phyloP scores from a whole-genome alignment of 1,140 invertebrate genomes.

The Drosophila biarmipes region DNA sequence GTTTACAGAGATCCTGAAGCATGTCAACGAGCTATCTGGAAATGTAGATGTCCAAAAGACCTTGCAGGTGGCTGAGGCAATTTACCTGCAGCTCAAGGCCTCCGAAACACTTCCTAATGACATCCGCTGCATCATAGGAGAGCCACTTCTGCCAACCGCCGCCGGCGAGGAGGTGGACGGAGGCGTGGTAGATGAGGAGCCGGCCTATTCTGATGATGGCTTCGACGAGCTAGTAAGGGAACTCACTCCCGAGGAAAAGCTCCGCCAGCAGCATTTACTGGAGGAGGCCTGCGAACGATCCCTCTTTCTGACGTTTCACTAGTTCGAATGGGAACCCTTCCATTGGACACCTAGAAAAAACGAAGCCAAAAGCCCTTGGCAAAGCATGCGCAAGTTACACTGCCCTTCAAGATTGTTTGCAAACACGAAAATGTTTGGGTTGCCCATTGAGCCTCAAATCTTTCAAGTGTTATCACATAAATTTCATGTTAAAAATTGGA shows the following conservation, averaged over 20 bases:
- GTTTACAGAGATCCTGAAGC: constrained; percentile 98
- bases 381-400: constrained; percentile 60
- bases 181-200: constrained; percentile 29
- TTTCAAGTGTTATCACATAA: not conserved
- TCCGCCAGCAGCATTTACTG: constrained; percentile 59
- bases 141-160: constrained; percentile 83
- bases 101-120: constrained; percentile 89
- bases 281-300: constrained; percentile 81
- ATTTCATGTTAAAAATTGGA: not conserved
- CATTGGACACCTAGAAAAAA: not conserved
- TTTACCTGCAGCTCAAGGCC: constrained; percentile 92
- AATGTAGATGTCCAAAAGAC: constrained; percentile 92
- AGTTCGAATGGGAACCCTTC: constrained; percentile 2
- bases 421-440: constrained; percentile 7
- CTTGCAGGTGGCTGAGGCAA: constrained; percentile 94
- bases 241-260: constrained; percentile 69
- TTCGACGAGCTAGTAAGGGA: constrained; percentile 74
- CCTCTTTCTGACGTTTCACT: constrained; percentile 65
- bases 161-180: constrained; percentile 53
- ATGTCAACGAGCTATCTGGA: constrained; percentile 96
- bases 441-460: not conserved
- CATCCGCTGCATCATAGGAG: constrained; percentile 88
- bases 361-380: constrained; percentile 54
- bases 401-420: constrained; percentile 10
- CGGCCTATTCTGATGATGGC: constrained; percentile 71